Evolutionary conservation across 2,888 invertebrate genomes (phyloP).

Genomic region (Sinodicranocentrus sp.): DNA sequence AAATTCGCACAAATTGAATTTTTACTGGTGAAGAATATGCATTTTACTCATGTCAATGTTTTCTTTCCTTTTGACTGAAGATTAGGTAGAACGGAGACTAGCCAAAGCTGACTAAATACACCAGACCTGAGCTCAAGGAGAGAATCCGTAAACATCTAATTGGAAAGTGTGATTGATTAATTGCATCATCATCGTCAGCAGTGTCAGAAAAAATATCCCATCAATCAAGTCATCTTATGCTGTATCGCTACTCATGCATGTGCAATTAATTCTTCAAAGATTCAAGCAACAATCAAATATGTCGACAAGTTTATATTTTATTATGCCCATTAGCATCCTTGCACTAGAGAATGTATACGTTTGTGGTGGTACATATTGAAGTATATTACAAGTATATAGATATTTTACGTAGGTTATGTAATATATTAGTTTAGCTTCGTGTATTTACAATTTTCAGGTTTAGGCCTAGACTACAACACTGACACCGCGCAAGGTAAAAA

Average conservation of each 20-base stretch:
- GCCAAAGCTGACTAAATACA: too few relatives aligned
- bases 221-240: conserved; percentile 39
- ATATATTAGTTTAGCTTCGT: too few relatives aligned
- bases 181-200: conserved; percentile 20
- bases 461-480: too few relatives aligned
- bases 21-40: too few relatives aligned
- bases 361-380: conserved; percentile 4
- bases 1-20: too few relatives aligned
- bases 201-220: conserved; percentile 39
- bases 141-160: conserved; percentile 50
- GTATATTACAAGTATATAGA: not conserved
- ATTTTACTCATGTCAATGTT: too few relatives aligned
- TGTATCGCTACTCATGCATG: conserved; percentile 42
- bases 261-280: conserved; percentile 62
- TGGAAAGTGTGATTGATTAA: conserved; percentile 60
- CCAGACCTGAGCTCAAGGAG: too few relatives aligned
- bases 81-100: too few relatives aligned
- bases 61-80: too few relatives aligned
- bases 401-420: not conserved
- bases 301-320: conserved; percentile 29
- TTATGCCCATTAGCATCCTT: conserved; percentile 4
- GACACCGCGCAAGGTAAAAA: too few relatives aligned
- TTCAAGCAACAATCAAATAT: conserved; percentile 27
- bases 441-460: too few relatives aligned
- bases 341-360: not conserved